Evolutionary conservation across 1,140 invertebrate genomes (phyloP).

Genomic region (Drosophila trapezifrons): DNA sequence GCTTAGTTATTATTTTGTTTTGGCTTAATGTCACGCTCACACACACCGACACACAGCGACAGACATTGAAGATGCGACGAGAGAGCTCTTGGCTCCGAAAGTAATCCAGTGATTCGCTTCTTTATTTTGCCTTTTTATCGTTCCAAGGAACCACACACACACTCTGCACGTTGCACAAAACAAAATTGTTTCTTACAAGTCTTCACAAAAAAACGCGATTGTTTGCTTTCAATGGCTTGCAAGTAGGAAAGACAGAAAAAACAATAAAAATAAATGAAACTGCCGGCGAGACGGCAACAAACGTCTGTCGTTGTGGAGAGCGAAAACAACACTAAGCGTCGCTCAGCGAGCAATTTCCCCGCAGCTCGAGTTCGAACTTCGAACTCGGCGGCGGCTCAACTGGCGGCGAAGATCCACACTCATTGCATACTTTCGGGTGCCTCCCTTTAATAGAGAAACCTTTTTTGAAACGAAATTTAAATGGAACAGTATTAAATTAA

Average conservation of each 20-base stretch:
- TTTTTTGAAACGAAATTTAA: neutral
- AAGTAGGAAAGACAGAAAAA: neutral
- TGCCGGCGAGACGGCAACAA: slow-evolving; percentile 24
- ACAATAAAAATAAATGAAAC: slow-evolving; percentile 38
- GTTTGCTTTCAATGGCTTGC: neutral
- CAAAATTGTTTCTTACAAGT: slow-evolving; percentile 25
- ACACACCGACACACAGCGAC: slow-evolving; percentile 2
- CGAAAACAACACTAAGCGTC: slow-evolving; percentile 28
- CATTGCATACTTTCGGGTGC: slow-evolving; percentile 45
- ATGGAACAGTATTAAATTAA: too few species aligned
- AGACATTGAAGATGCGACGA: neutral
- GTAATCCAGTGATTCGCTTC: slow-evolving; percentile 13
- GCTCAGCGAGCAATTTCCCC: slow-evolving; percentile 38
- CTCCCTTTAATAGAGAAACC: neutral
- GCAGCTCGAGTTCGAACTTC: slow-evolving; percentile 22
- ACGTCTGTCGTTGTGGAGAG: slow-evolving; percentile 27
- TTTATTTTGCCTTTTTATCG: slow-evolving; percentile 12
- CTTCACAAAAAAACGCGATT: slow-evolving; percentile 24
- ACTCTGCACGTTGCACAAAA: slow-evolving; percentile 25
- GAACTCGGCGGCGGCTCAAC: slow-evolving; percentile 24
- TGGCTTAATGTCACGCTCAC: slow-evolving; percentile 34
- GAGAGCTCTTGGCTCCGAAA: slow-evolving; percentile 19
- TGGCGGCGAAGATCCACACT: neutral
- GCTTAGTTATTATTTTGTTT: slow-evolving; percentile 33
- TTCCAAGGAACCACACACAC: neutral